Evolutionary conservation across 2,797 vertebrate genomes (phyloP).

Genomic region (Carapus acus): DNA sequence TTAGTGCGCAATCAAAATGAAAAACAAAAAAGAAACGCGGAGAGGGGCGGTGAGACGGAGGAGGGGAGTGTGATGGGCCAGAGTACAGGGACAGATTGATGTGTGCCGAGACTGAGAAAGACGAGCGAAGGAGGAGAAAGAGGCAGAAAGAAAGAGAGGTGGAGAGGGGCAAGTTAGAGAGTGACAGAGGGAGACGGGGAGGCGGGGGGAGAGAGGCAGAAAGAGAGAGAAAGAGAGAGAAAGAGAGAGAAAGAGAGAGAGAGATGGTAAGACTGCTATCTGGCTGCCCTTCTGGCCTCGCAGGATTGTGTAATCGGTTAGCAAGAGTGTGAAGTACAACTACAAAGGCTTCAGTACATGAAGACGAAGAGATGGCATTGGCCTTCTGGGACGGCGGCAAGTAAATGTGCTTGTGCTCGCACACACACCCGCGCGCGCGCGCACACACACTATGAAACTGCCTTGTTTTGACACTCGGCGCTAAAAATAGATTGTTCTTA

Average conservation of each 20-base stretch:
- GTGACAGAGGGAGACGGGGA: constrained; percentile 20
- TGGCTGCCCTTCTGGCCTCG: constrained; percentile 48
- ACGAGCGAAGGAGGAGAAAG: no score
- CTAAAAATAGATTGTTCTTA: constrained; percentile 70
- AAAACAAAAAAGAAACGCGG: constrained; percentile 5
- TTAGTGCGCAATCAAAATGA: constrained; percentile 29
- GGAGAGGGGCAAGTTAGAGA: constrained; percentile 18
- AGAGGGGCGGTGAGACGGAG: no score
- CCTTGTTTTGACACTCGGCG: constrained; percentile 67
- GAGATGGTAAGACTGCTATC: constrained; percentile 42
- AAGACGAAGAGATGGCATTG: constrained; percentile 59
- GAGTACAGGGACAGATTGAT: constrained; percentile 23
- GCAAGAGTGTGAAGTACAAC: constrained; percentile 50
- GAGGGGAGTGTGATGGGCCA: background rate
- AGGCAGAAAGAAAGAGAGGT: constrained; percentile 13
- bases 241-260: constrained; percentile 15
- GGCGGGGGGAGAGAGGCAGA: constrained; percentile 18
- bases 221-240: constrained; percentile 9
- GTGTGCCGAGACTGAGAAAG: constrained; percentile 13
- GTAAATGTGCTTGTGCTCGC: no score
- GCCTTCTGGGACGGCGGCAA: constrained; percentile 61
- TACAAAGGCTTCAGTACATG: constrained; percentile 55
- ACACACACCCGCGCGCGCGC: constrained; percentile 20
- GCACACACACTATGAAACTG: constrained; percentile 61
- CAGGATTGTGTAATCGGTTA: constrained; percentile 60